Evolutionary conservation across 1,140 invertebrate species (phyloP), one percentile per base, ranked within the genome.

Genomic region (Drosophila busckii): DNA sequence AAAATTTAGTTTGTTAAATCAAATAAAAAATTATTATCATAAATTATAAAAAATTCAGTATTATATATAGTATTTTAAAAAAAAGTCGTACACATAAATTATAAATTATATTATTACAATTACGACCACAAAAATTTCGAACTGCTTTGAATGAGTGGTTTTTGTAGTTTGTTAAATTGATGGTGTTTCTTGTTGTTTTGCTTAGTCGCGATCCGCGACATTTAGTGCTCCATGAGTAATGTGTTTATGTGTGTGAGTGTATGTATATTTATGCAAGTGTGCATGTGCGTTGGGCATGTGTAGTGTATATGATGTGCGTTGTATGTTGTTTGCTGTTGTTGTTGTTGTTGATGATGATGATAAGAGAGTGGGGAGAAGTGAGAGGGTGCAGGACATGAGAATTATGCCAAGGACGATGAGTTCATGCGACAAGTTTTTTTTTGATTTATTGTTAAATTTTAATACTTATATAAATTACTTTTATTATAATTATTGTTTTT

Each of bases 81-180:
- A 75, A 75, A 61, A 38, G 65, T 67, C 60, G 53, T 82, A 82
- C 75, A 82, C 61, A 83, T 80, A 83, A 82, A 82, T 70, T 82
- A 82, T 82, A 82, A 83, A 82, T 82, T 82, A 82, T 75, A 83
- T 82, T 83, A 75, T 75, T 82, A 82, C 70, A 82, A 62, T 82
- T 75, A 75, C 75, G 75, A 80, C 75, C 75, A 80, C 75, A 80
- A 75, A 78, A 82, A 49, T 66, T 80, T 80, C 69, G 67, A 56
- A 70, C 49, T 82, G 42, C 62, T 63, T 80, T 23, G 82, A 82
- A 75, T 75, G 75, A 75, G 69, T 82, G 10, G 38, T 55, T 66
- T 65, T 34, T 50, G 26, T 56, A 63, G 32, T 41, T 52, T 35
- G 6, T 63, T n/a, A n/a, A n/a, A n/a, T n/a, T 46, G 31, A 25